phyloP scores from a whole-genome alignment of 2,888 invertebrate species.

The Eulithis prunata region DNA sequence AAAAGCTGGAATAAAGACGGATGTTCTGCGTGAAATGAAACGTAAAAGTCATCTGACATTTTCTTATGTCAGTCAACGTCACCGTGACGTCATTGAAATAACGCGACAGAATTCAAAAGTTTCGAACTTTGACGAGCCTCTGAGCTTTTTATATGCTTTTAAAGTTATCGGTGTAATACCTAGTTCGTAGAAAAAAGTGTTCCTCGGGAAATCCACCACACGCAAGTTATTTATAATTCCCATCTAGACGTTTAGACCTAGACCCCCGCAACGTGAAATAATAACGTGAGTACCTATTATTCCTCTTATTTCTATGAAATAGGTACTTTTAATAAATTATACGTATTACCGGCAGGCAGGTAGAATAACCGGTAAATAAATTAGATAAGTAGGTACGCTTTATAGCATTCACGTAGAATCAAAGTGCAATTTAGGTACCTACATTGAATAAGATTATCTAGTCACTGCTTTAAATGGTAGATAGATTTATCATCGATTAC shows the following conservation, averaged over 20 bases:
- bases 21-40: slow-evolving; percentile 14
- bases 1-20: too few relatives aligned
- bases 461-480: slow-evolving; percentile 24
- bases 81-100: slow-evolving; percentile 13
- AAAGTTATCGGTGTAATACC: not conserved
- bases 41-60: slow-evolving; percentile 31
- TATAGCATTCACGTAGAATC: too few relatives aligned
- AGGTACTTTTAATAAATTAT: too few relatives aligned
- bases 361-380: too few relatives aligned
- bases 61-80: slow-evolving; percentile 12
- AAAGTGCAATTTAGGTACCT: slow-evolving; percentile 1
- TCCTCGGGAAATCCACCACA: not conserved
- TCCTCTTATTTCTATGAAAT: too few relatives aligned
- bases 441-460: not conserved
- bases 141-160: not conserved
- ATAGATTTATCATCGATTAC: slow-evolving; percentile 17
- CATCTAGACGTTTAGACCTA: too few relatives aligned
- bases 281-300: too few relatives aligned
- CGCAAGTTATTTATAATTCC: too few relatives aligned
- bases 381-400: too few relatives aligned
- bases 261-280: too few relatives aligned
- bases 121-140: not conserved
- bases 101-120: slow-evolving; percentile 8
- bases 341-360: too few relatives aligned
- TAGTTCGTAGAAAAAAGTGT: not conserved